Evolutionary conservation across 2,113 vertebrate species (phyloP).

Genomic region (Pseudonaja textilis): DNA sequence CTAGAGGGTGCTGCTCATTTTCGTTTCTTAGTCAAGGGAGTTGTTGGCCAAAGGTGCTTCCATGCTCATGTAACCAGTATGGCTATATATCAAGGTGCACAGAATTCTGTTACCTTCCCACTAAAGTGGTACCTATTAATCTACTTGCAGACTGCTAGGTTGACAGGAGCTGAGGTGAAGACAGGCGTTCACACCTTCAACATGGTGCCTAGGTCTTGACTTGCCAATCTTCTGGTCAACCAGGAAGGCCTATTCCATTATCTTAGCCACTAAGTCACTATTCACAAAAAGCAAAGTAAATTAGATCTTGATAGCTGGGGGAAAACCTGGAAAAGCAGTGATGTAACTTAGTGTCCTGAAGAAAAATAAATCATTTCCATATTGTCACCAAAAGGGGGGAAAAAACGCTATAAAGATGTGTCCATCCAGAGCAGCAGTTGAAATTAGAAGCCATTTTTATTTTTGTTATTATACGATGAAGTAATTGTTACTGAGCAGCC

Average conservation of each 20-base stretch:
- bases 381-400: background rate
- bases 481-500: background rate
- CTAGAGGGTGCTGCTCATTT: too few relatives aligned
- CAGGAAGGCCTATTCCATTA: background rate
- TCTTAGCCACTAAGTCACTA: background rate
- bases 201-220: background rate
- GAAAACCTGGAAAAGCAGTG: background rate
- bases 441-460: background rate
- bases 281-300: background rate
- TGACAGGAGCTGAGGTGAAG: background rate
- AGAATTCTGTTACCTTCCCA: background rate
- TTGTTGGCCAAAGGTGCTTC: too few relatives aligned
- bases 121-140: background rate
- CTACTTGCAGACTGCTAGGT: background rate
- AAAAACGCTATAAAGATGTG: background rate
- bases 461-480: background rate
- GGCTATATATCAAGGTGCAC: background rate
- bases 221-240: background rate
- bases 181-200: background rate
- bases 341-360: background rate
- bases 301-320: background rate
- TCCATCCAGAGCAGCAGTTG: background rate
- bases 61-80: too few relatives aligned
- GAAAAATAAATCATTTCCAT: background rate
- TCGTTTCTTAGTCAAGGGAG: too few relatives aligned